Evolutionary conservation across 2,888 invertebrate species (phyloP).

Genomic region (Lasioglossum morio): DNA sequence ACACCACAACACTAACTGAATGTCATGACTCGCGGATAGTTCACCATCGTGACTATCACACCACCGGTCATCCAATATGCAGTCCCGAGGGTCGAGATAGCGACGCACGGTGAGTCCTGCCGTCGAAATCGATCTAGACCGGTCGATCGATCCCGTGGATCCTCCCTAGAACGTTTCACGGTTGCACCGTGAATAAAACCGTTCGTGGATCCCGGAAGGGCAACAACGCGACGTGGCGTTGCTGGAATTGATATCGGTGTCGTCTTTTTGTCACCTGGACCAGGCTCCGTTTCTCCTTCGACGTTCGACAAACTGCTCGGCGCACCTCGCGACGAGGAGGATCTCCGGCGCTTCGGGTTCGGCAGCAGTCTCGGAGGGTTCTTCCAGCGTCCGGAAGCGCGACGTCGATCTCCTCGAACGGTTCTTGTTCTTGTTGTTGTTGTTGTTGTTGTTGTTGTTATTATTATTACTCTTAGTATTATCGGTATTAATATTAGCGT

Average conservation of each 20-base stretch:
- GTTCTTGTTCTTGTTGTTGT: no score
- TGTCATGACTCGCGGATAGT: conserved; percentile 44
- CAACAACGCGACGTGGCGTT: not conserved
- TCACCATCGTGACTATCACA: conserved; percentile 32
- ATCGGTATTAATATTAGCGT: not conserved
- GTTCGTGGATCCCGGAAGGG: not conserved
- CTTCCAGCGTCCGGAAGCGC: not conserved
- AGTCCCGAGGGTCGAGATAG: conserved; percentile 13
- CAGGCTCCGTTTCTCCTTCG: not conserved
- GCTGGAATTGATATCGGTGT: not conserved
- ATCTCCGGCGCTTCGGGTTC: not conserved
- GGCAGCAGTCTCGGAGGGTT: not conserved
- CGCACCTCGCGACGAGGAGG: not conserved
- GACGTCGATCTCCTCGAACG: not conserved
- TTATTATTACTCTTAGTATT: not conserved
- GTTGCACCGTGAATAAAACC: not conserved
- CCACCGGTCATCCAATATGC: conserved; percentile 13
- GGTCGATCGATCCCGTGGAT: not conserved
- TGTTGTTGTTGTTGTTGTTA: no score
- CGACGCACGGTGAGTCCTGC: not conserved
- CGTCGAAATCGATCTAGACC: not conserved
- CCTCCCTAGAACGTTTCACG: not conserved
- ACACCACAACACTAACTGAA: conserved; percentile 61
- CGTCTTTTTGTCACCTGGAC: not conserved
- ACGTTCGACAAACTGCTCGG: not conserved